Conservation (phyloP, 2,888 invertebrate species). For the Acleris emargana region DNA sequence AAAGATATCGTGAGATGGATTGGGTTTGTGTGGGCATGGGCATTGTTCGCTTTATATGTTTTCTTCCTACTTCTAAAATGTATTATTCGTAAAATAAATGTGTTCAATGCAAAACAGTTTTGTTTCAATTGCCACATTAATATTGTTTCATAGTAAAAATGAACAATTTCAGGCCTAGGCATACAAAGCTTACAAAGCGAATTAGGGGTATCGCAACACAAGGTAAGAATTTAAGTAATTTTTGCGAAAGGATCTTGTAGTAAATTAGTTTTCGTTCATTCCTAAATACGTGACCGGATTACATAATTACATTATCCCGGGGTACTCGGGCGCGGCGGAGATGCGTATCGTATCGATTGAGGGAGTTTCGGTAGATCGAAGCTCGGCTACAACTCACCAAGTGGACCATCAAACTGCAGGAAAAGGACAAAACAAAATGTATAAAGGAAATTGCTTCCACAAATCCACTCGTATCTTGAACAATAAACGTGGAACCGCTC, state of each 20-base stretch:
- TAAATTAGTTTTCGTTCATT: slow-evolving; percentile 78
- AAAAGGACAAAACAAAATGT: slow-evolving; percentile 84
- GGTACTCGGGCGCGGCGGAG: slow-evolving; percentile 58
- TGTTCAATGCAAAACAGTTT: background rate
- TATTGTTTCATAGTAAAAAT: too few relatives aligned
- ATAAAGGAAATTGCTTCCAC: slow-evolving; percentile 84
- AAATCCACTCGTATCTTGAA: slow-evolving; percentile 83
- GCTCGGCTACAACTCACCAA: slow-evolving; percentile 75
- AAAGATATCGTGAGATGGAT: slow-evolving; percentile 54
- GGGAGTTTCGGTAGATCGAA: slow-evolving; percentile 77
- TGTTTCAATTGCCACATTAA: background rate
- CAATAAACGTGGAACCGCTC: slow-evolving; percentile 80
- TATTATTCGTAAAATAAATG: slow-evolving; percentile 9
- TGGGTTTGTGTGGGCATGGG: slow-evolving; percentile 59
- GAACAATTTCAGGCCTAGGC: background rate
- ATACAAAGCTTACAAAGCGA: background rate
- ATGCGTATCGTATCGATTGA: slow-evolving; percentile 75
- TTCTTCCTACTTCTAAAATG: slow-evolving; percentile 1
- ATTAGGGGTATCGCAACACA: slow-evolving; percentile 37
- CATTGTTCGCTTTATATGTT: slow-evolving; percentile 41
- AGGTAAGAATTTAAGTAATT: slow-evolving; percentile 51
- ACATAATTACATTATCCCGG: slow-evolving; percentile 73
- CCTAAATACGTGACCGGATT: slow-evolving; percentile 71
- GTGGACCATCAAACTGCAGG: slow-evolving; percentile 81
- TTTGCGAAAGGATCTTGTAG: slow-evolving; percentile 62